These are phyloP conservation scores for Enteromius treurensis DNA, from an alignment of 2,797 vertebrate genomes.

Conservation along the genomic window DNA sequence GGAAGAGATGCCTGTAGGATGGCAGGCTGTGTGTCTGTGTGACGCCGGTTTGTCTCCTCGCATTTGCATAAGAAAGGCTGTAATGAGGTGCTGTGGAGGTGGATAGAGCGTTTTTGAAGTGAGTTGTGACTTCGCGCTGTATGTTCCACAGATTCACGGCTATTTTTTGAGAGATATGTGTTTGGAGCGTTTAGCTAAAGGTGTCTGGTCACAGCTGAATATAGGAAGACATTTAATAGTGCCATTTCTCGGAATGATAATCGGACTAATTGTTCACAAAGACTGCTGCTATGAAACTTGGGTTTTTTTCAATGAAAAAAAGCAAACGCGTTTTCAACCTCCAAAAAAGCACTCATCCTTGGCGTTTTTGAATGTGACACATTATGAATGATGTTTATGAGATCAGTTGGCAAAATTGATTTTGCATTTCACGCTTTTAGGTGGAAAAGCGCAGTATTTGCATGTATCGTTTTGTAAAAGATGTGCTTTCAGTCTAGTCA, in stretches of 20 bases:
- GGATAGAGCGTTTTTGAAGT: slow-evolving; percentile 47
- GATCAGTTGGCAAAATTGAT: background rate
- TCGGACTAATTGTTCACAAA: slow-evolving; percentile 27
- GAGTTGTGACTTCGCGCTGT: slow-evolving; percentile 30
- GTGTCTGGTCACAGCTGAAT: slow-evolving; percentile 45
- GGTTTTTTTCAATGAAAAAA: background rate
- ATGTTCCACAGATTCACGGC: slow-evolving; percentile 39
- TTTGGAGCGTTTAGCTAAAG: slow-evolving; percentile 51
- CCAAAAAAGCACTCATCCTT: background rate
- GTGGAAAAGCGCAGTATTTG: background rate
- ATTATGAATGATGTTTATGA: background rate
- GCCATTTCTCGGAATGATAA: slow-evolving; percentile 32
- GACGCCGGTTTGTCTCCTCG: slow-evolving; percentile 38
- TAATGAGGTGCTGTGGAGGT: slow-evolving; percentile 55
- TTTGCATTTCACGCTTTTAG: background rate
- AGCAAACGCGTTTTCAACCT: background rate
- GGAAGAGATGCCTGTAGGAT: slow-evolving; percentile 50
- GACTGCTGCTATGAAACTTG: slow-evolving; percentile 21
- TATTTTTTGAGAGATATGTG: slow-evolving; percentile 61
- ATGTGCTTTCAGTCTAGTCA: background rate
- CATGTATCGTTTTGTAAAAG: background rate
- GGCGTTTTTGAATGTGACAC: background rate
- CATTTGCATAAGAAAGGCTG: slow-evolving; percentile 58
- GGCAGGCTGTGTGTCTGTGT: slow-evolving; percentile 34
- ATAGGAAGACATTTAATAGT: slow-evolving; percentile 46